phyloP scores from a whole-genome alignment of 2,113 vertebrate species.

The Microcebus griseorufus region DNA sequence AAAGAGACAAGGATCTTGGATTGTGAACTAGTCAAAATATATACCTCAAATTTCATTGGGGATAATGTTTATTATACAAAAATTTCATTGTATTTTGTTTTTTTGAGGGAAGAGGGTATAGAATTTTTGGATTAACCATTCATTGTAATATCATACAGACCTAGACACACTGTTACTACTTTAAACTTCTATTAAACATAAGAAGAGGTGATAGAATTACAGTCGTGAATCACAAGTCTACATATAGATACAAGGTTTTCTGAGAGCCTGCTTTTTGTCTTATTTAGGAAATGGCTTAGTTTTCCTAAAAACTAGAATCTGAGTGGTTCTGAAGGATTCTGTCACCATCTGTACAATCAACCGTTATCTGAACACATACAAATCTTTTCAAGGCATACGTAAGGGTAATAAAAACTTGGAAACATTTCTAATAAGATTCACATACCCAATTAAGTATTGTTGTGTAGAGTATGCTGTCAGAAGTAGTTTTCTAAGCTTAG shows the following conservation, averaged over 20 bases:
- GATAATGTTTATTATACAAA: conserved; percentile 14
- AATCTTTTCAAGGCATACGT: conserved; percentile 51
- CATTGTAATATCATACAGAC: neutral
- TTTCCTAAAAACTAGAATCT: conserved; percentile 49
- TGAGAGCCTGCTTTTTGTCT: conserved; percentile 40
- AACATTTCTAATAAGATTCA: conserved; percentile 74
- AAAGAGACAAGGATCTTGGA: neutral
- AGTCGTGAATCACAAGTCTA: conserved; percentile 7
- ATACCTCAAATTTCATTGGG: neutral
- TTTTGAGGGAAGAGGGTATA: neutral
- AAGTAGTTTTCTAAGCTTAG: conserved; percentile 66
- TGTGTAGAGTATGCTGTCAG: conserved; percentile 56
- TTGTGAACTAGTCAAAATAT: neutral
- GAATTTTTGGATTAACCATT: neutral
- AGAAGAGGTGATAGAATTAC: conserved; percentile 32
- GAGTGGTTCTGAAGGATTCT: conserved; percentile 66
- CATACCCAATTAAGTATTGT: conserved; percentile 78
- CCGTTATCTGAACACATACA: conserved; percentile 67
- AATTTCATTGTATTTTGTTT: conserved; percentile 17
- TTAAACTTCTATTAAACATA: conserved; percentile 22
- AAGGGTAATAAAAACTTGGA: conserved; percentile 72
- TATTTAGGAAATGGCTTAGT: conserved; percentile 47
- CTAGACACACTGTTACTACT: neutral
- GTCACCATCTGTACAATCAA: conserved; percentile 68
- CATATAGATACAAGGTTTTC: conserved; percentile 25